A percentile compares a stretch with the other conserved stretches of the same genome.
These are phyloP conservation scores for Thera obeliscata DNA, from an alignment of 2,888 invertebrate species.

Conservation along the genomic window DNA sequence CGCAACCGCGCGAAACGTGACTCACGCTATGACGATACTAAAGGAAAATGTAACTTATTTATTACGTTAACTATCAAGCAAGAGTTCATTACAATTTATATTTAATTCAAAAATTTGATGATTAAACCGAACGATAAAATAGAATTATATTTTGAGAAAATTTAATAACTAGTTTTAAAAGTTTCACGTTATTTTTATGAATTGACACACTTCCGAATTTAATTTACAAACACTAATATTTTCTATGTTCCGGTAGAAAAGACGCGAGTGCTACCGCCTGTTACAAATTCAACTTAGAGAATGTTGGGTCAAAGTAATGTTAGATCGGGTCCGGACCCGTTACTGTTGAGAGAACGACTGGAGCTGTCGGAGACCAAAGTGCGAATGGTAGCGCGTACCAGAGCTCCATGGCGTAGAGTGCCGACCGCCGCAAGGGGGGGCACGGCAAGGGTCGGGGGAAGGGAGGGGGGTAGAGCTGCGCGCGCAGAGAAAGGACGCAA, in stretches of 20 bases:
- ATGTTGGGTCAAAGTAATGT: constrained; percentile 62
- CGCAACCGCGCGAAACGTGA: constrained; percentile 43
- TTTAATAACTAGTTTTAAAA: constrained; percentile 66
- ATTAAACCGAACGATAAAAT: constrained; percentile 8
- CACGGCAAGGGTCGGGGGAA: constrained; percentile 52
- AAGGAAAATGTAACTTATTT: constrained; percentile 54
- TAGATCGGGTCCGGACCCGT: constrained; percentile 57
- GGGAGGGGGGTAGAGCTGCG: constrained; percentile 65
- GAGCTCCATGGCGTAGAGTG: constrained; percentile 65
- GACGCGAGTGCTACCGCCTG: constrained; percentile 46
- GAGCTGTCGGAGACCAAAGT: constrained; percentile 66
- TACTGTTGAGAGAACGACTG: constrained; percentile 59
- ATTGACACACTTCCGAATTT: constrained; percentile 55
- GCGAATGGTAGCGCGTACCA: constrained; percentile 75
- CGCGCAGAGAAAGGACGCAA: constrained; percentile 82
- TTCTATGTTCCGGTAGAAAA: constrained; percentile 44
- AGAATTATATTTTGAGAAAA: constrained; percentile 56
- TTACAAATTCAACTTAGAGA: constrained; percentile 55
- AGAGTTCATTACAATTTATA: constrained; percentile 33
- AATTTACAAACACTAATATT: constrained; percentile 55
- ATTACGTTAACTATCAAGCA: constrained; percentile 47
- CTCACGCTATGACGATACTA: constrained; percentile 60
- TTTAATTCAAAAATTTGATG: constrained; percentile 1
- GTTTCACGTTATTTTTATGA: constrained; percentile 55
- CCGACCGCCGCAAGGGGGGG: constrained; percentile 61